Conservation (phyloP, 2,797 vertebrate species). For the Eulemur mongoz region DNA sequence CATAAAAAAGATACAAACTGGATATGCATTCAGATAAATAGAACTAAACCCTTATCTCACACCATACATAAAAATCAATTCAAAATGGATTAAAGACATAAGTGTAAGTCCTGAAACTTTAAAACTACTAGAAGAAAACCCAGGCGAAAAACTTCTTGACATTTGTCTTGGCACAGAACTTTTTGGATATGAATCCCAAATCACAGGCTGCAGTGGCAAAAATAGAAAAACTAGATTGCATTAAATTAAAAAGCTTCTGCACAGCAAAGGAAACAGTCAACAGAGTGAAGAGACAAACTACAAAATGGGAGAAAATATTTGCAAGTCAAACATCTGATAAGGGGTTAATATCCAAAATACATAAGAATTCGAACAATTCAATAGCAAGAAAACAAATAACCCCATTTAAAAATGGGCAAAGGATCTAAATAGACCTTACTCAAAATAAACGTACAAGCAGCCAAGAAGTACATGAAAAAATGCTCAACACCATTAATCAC, state of each 20-base stretch:
- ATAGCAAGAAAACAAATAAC: neutral
- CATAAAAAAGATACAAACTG: neutral
- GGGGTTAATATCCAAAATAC: neutral
- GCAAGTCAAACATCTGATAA: neutral
- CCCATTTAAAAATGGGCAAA: neutral
- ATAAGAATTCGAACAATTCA: neutral
- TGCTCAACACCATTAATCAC: neutral
- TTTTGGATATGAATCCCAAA: neutral
- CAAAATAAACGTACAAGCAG: neutral
- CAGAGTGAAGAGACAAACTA: neutral
- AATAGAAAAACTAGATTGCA: neutral
- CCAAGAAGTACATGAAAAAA: neutral
- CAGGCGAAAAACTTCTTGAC: neutral
- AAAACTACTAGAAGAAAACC: neutral
- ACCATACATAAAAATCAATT: neutral
- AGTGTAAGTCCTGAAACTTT: neutral
- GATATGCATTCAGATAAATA: neutral
- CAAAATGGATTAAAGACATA: neutral
- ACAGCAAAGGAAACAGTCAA: neutral
- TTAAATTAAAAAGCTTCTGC: neutral
- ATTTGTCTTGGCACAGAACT: neutral
- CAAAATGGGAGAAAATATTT: neutral
- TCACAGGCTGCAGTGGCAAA: neutral
- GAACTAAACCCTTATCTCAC: neutral
- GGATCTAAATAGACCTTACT: neutral